Conservation (phyloP, 2,113 vertebrate species). For the Sakesphorus luctuosus region DNA sequence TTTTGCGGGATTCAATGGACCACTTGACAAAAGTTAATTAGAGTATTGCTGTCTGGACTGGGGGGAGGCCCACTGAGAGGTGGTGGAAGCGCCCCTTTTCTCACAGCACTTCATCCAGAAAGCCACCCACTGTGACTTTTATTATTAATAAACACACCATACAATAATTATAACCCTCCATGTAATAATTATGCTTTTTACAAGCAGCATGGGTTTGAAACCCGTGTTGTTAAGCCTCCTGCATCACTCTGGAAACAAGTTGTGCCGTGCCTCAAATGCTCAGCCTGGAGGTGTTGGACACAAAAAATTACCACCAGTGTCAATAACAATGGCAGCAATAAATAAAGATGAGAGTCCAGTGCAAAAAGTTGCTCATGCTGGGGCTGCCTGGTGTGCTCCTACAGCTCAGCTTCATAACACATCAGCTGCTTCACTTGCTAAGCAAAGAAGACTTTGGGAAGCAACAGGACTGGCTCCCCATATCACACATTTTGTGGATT, state of each 20-base stretch:
- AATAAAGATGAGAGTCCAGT: neutral
- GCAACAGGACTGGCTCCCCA: neutral
- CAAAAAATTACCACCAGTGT: neutral
- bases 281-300: neutral
- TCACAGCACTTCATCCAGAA: slow-evolving; percentile 58
- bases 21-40: slow-evolving; percentile 80
- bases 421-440: neutral
- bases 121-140: slow-evolving; percentile 26
- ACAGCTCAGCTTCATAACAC: neutral
- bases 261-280: neutral
- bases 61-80: slow-evolving; percentile 55
- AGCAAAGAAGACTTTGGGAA: neutral
- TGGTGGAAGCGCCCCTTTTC: slow-evolving; percentile 41
- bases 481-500: neutral
- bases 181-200: slow-evolving; percentile 24
- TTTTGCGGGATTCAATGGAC: slow-evolving; percentile 69
- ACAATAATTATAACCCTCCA: slow-evolving; percentile 23
- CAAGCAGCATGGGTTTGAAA: neutral
- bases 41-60: slow-evolving; percentile 55
- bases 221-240: neutral
- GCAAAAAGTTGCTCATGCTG: neutral
- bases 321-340: neutral
- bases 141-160: slow-evolving; percentile 61
- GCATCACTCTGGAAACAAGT: neutral
- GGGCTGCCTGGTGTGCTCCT: neutral